Base-by-base conservation (phyloP, 1,140 invertebrate genomes). In the Zaprionus lachaisei region DNA sequence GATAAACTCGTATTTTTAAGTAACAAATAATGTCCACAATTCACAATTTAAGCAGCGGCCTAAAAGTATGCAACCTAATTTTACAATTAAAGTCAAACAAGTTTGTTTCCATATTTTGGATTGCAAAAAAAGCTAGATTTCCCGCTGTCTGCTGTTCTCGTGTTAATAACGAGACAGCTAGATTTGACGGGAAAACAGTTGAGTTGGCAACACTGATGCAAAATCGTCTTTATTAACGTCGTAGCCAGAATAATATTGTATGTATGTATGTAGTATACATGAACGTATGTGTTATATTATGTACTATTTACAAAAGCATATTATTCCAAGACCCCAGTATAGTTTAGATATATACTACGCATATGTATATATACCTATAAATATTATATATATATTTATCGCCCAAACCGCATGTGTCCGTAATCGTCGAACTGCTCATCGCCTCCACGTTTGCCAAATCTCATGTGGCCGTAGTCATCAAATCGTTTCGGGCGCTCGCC, bases 381-480 rank as follows among this genome's bases (percentile, higher is more conserved):
- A 38, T n/a, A 31, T 57, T 44, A 11, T 17, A 47, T 51, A 28
- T 64, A 44, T n/a, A 22, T 57, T 64, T 58, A 75, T 24, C 79
- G 70, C 22, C 95, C 95, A 71, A 95, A 95, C 77, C 95, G 89
- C 94, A 95, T 94, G 78, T 95, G 95, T 7, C 95, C 95, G 70
- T 95, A 95, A 73, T 95, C 94, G 70, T 95, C 94, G 76, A 94
- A 95, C 41, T 94, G 82, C 67, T 94, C 92, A 62, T 93, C 92
- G n/a, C 79, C 80, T 12, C 92, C 91, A 15, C 94, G 92, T 83
- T 95, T 94, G 0, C 95, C 95, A 79, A 95, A 95, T 75, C 95
- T 83, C 92, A 95, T 94, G 81, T 95, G 95, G 7, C 95, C 95
- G 78, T 95, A 95, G 81, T 95, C 95, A 64, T 95, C 95, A 24